phyloP scores from a whole-genome alignment of 2,113 vertebrate species.

The Sula dactylatra region DNA sequence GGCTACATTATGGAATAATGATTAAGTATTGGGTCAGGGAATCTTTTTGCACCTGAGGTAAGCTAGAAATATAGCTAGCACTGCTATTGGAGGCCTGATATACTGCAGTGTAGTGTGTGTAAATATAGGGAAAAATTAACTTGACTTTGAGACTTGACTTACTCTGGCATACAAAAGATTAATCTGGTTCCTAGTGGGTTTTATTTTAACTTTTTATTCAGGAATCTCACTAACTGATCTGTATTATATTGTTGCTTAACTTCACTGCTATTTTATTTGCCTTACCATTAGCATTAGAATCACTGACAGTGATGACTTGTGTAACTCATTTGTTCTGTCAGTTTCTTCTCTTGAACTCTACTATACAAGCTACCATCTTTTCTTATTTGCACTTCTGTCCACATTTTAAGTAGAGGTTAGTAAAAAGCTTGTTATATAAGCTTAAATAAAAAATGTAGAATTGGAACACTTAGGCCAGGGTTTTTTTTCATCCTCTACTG shows the following conservation, averaged over 20 bases:
- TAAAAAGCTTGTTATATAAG: neutral
- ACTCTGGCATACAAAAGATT: neutral
- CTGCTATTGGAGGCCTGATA: neutral
- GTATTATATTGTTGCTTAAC: neutral
- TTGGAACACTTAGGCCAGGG: rapidly evolving
- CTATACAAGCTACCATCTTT: neutral
- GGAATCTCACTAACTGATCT: neutral
- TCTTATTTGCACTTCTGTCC: neutral
- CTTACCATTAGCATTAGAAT: neutral
- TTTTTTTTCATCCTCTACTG: neutral
- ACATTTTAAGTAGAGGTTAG: neutral
- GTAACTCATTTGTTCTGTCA: neutral
- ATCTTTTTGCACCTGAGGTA: neutral
- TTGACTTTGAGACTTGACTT: neutral
- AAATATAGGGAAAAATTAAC: neutral
- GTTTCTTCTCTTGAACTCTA: neutral
- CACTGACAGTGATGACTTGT: neutral
- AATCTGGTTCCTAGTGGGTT: neutral
- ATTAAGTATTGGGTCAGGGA: neutral
- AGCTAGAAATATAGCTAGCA: neutral
- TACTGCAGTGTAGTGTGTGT: neutral
- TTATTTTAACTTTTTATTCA: neutral
- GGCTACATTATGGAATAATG: neutral
- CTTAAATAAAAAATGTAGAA: neutral
- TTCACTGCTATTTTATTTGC: neutral